phyloP scores from a whole-genome alignment of 1,140 invertebrate species.

The Theocolax elegans region DNA sequence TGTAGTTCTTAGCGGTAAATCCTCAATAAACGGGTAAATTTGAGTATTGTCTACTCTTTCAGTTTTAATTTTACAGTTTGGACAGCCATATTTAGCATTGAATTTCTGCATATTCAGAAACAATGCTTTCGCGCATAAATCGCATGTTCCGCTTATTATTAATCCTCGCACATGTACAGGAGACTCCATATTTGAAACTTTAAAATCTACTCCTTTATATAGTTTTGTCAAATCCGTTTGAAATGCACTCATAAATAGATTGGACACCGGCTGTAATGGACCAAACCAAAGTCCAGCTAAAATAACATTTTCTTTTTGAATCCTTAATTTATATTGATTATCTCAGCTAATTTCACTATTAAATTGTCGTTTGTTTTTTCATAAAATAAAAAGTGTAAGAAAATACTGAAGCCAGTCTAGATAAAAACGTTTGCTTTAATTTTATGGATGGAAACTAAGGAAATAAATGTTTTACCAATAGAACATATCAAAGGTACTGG shows the following conservation, averaged over 20 bases:
- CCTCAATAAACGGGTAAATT: too few relatives aligned
- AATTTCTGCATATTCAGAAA: neutral
- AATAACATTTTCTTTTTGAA: constrained; percentile 45
- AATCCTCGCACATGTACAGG: neutral
- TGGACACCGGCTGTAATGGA: constrained; percentile 32
- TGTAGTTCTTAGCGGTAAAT: constrained; percentile 37
- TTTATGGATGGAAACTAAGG: neutral
- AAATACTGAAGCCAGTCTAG: too few relatives aligned
- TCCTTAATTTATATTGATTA: constrained; percentile 8
- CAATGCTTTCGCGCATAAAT: neutral
- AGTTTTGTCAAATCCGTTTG: constrained; percentile 15
- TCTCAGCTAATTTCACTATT: neutral
- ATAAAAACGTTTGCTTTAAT: neutral
- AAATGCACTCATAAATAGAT: constrained; percentile 37
- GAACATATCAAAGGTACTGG: neutral
- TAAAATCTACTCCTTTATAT: constrained; percentile 27
- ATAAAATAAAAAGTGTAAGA: too few relatives aligned
- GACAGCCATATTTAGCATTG: constrained; percentile 12
- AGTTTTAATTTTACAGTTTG: neutral
- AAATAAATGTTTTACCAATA: neutral
- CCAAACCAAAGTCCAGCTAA: constrained; percentile 50
- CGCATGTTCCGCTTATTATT: constrained; percentile 8
- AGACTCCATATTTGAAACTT: neutral
- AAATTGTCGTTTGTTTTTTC: neutral
- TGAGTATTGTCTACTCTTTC: constrained; percentile 4